Base-by-base conservation (phyloP, 2,113 vertebrate genomes). In the Cnemophilus loriae region DNA sequence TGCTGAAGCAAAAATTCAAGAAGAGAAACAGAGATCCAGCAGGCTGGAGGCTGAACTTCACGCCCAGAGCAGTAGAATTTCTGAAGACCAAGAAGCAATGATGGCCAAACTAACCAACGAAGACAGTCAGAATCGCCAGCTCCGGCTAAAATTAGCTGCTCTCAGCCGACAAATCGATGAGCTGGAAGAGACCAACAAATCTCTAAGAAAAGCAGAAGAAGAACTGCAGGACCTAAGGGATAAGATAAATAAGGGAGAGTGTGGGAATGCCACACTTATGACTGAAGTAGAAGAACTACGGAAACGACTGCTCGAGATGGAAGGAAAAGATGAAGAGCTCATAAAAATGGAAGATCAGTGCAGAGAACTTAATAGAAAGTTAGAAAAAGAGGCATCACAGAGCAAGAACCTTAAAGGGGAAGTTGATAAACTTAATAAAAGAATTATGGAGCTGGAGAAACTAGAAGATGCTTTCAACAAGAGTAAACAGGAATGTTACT, bases 311-410 rank as follows among this genome's bases (percentile, higher is more conserved):
- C 98, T 99, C 67, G 99, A 99, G 87, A 99, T 99, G 99, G 99
- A 99, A 97, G 99, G 99, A 44, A 99, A 99, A 97, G 99, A 99
- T 21, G 99, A 99, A 89, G 99, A 99, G 94, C 96, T 99, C 78
- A 98, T 99, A 92, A 98, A 99, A 94, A 99, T 99, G 99, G 99
- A 99, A 96, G 98, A 99, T 74, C 99, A 99, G 93, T 99, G 99
- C 96, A 97, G 98, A 87, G 99, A 99, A 93, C 99, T 99, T 74
- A 98, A 99, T 44, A 99, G 98, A 84, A 99, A 99, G 92, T 98
- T 99, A 69, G 99, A 99, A 97, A 99, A 99, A 88, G 99, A 99
- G 96, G 98, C 98, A 42, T 96, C 81, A 27, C 99, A 99, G 88
- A 99, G 98, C 93, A 98, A 96, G 87, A 98, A 97, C 95, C 97